Base-by-base conservation (phyloP, 2,888 invertebrate species). In the Sicus ferrugineus region DNA sequence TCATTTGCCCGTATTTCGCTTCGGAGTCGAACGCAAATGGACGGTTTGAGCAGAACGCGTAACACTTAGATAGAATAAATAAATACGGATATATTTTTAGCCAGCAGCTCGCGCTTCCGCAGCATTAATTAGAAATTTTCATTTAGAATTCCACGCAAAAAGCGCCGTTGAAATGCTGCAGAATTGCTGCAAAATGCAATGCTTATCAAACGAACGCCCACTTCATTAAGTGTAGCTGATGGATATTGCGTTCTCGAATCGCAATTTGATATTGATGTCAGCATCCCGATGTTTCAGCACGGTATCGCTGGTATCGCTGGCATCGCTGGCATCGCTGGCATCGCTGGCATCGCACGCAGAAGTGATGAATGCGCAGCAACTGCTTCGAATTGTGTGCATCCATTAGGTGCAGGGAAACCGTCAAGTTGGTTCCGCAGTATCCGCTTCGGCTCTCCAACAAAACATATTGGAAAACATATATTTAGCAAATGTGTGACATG, bases 291-390 rank as follows among this genome's bases (percentile, higher is more conserved):
- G n/a, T 59, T 26, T 56, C 42, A n/a, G 42, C 14, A 42, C n/a
- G 16, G 9, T 42, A 42, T 42, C 42, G 42, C 42, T 42, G 42
- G 2, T 1, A 42, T 42, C 42, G 4, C 42, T n/a, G 16, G 4
- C 42, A n/a, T 42, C 42, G 42, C 42, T 42, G 16, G 9, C n/a
- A 42, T 42, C 42, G 42, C 42, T 42, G 16, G 9, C n/a, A 42
- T 42, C 42, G 42, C 42, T 42, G 42, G 2, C 1, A 42, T 42
- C 42, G 4, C 42, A 42, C 42, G 4, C 42, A n/a, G n/a, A 42
- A 42, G 2, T 59, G 73, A 75, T 75, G 74, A 75, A 75, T 75
- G 73, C 72, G 71, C 63, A 70, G 42, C 73, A 74, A 75, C 73
- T 75, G 74, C 70, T 73, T 58, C 30, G 7, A 48, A 48, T 38